Conservation (phyloP, 2,888 invertebrate species). For the Drosophila lacicola region DNA sequence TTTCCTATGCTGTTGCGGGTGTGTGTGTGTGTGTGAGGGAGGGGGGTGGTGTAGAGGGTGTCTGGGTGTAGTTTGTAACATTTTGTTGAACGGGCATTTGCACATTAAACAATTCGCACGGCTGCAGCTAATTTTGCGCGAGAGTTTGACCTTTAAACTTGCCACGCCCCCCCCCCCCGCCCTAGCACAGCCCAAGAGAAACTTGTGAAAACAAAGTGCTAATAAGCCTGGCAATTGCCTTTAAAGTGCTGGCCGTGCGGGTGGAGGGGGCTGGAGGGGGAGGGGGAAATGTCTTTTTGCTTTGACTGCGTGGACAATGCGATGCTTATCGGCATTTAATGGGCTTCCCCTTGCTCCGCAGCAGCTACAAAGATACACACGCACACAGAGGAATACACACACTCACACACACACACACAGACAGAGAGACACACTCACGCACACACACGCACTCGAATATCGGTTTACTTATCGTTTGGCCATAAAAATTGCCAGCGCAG, state of each 20-base stretch:
- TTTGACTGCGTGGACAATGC: constrained; percentile 57
- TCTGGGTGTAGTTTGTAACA: constrained; percentile 35
- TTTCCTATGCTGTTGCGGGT: constrained; percentile 51
- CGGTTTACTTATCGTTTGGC: constrained; percentile 83
- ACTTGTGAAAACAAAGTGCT: constrained; percentile 48
- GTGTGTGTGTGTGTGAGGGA: not conserved
- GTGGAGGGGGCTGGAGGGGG: not conserved
- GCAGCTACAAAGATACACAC: constrained; percentile 5
- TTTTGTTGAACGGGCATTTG: constrained; percentile 28
- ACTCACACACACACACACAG: constrained; percentile 33
- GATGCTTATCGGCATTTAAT: constrained; percentile 75
- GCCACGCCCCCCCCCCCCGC: not conserved
- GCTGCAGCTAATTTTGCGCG: constrained; percentile 59
- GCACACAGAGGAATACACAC: constrained; percentile 13
- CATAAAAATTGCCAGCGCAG: constrained; percentile 83
- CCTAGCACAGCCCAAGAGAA: not conserved
- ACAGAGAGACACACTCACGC: constrained; percentile 33
- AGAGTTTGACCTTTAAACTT: constrained; percentile 54
- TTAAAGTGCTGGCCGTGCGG: constrained; percentile 28
- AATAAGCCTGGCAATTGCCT: constrained; percentile 66
- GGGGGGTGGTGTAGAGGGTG: not conserved
- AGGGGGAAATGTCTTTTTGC: constrained; percentile 28
- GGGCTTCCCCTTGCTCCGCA: constrained; percentile 21
- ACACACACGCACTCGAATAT: constrained; percentile 68
- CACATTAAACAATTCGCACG: constrained; percentile 61